Evolutionary conservation across 2,888 invertebrate genomes (phyloP).

Genomic region (Chaetogeoica ovagalla): DNA sequence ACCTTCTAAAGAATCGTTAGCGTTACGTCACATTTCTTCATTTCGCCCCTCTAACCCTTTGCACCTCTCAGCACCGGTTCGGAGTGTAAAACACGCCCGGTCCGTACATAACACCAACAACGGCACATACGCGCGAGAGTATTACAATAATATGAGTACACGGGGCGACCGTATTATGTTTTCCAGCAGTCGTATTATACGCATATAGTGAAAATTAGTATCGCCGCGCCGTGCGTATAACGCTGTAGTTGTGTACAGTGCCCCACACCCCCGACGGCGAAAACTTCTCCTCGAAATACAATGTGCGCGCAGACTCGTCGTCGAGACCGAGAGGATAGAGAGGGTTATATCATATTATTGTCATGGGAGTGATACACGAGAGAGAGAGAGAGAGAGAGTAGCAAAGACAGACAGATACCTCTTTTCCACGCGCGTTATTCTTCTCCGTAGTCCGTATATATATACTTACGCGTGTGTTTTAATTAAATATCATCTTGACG

Average conservation of each 20-base stretch:
- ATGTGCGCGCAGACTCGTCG: not conserved
- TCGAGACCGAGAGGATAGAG: not conserved
- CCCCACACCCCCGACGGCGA: not conserved
- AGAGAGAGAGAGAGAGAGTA: not conserved
- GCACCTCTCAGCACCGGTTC: not conserved
- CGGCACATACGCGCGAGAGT: too few species aligned
- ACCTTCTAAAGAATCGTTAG: conserved; percentile 52
- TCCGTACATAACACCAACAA: not conserved
- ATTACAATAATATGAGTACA: too few species aligned
- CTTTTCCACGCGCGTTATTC: conserved; percentile 11
- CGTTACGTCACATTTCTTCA: conserved; percentile 45
- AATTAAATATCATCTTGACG: conserved; percentile 51
- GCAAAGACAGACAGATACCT: not conserved
- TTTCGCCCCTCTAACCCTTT: not conserved
- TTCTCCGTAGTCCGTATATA: not conserved
- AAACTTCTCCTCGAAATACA: conserved; percentile 51
- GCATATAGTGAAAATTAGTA: not conserved
- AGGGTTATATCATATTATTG: conserved; percentile 48
- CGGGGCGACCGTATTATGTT: too few species aligned
- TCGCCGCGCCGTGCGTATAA: too few species aligned
- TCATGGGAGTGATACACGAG: conserved; percentile 50
- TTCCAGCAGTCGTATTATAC: not conserved
- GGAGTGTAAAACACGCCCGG: conserved; percentile 16
- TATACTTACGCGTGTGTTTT: conserved; percentile 11
- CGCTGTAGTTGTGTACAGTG: not conserved